Percentiles rank a stretch among this genome's conserved stretches.
phyloP scores from a whole-genome alignment of 2,797 vertebrate genomes.

The Poecile montanus region DNA sequence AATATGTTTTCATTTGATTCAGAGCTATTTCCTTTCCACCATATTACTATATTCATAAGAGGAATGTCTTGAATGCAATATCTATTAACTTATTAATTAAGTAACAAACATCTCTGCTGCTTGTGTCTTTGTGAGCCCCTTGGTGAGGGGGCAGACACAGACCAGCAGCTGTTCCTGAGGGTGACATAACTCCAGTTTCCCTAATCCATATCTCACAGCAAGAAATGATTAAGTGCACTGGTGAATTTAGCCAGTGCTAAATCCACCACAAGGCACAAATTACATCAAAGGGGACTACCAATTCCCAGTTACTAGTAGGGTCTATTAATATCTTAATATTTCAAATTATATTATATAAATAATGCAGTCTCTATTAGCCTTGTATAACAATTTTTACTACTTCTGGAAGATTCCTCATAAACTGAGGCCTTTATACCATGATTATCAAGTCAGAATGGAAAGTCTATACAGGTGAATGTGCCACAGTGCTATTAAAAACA shows the following conservation, averaged over 20 bases:
- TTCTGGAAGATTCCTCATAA: not conserved
- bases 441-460: not conserved
- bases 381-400: not conserved
- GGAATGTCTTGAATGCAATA: not conserved
- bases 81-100: not conserved
- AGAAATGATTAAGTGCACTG: no score
- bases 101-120: not conserved
- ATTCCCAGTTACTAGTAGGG: not conserved
- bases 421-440: not conserved
- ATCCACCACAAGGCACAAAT: no score
- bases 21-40: not conserved
- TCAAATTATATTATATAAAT: not conserved
- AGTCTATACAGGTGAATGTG: not conserved
- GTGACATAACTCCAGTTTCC: not conserved
- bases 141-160: not conserved
- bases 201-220: no score
- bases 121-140: not conserved
- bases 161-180: not conserved
- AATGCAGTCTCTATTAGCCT: not conserved
- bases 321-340: not conserved
- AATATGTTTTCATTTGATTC: not conserved
- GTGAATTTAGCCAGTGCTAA: no score
- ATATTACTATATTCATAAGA: not conserved
- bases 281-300: not conserved
- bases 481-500: not conserved